Evolutionary conservation across 2,797 vertebrate species (phyloP).

Genomic region (Notolabrus celidotus): DNA sequence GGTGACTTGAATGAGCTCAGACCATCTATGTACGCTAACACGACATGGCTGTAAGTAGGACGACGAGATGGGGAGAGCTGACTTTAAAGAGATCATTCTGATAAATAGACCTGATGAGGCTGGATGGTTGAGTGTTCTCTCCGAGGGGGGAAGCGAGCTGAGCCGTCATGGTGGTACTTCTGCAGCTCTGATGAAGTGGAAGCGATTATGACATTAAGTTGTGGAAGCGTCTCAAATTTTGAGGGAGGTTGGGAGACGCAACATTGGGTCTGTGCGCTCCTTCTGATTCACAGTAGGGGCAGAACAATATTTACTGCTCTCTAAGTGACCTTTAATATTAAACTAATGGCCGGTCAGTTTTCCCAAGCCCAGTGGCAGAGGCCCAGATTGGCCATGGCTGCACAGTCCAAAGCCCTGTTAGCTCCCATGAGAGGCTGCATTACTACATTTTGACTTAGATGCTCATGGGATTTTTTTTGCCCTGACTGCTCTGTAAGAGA

Average conservation of each 20-base stretch:
- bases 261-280: constrained; percentile 41
- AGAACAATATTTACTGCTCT: constrained; percentile 35
- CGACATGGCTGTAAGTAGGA: constrained; percentile 80
- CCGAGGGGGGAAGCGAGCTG: constrained; percentile 58
- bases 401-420: constrained; percentile 6
- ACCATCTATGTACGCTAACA: constrained; percentile 61
- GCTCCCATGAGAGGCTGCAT: background rate
- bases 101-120: constrained; percentile 83
- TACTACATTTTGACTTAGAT: constrained; percentile 19
- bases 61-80: constrained; percentile 68
- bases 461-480: background rate
- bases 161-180: constrained; percentile 67
- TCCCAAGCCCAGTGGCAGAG: background rate
- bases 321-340: constrained; percentile 28
- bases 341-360: constrained; percentile 2
- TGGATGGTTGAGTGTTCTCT: constrained; percentile 74
- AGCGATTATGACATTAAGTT: constrained; percentile 78
- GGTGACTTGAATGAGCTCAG: constrained; percentile 61
- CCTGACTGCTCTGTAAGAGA: background rate
- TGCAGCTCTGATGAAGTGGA: constrained; percentile 71
- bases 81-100: constrained; percentile 77
- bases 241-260: constrained; percentile 48
- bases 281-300: constrained; percentile 39
- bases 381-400: constrained; percentile 11
- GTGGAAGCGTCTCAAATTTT: constrained; percentile 65